Percentiles rank a stretch among this genome's conserved stretches.
Evolutionary conservation across 1,140 invertebrate species (phyloP).

Genomic region (Aphelenchoides fujianensis): DNA sequence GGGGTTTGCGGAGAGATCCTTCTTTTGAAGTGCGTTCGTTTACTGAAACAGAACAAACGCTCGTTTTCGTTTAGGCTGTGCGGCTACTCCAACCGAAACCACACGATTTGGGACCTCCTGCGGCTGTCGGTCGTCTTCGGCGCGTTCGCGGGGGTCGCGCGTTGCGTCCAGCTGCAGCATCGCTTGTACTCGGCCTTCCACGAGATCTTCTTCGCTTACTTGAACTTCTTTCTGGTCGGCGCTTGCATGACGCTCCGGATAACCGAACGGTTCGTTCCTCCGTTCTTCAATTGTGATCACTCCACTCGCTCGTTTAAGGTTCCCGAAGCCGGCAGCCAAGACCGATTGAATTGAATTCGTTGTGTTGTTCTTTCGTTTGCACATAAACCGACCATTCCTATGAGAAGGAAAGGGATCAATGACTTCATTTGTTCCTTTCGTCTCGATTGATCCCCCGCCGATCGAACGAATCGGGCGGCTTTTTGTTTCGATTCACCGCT

Average conservation of each 20-base stretch:
- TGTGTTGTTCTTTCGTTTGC: too few relatives aligned
- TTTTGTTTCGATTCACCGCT: too few relatives aligned
- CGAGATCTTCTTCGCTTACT: constrained; percentile 43
- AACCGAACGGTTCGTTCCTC: constrained; percentile 17
- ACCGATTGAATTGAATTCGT: too few relatives aligned
- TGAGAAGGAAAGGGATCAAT: too few relatives aligned
- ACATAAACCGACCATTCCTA: too few relatives aligned
- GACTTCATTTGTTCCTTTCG: background rate
- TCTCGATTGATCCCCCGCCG: background rate
- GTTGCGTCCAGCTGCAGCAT: constrained; percentile 40
- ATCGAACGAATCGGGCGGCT: background rate
- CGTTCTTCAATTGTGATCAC: background rate
- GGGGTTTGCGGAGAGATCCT: constrained; percentile 9
- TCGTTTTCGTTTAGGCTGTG: constrained; percentile 19
- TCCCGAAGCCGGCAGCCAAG: background rate
- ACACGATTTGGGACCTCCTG: constrained; percentile 39
- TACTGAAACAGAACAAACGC: background rate
- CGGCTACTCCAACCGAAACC: constrained; percentile 21
- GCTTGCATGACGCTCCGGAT: constrained; percentile 36
- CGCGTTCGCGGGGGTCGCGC: constrained; percentile 26
- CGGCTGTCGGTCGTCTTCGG: constrained; percentile 30
- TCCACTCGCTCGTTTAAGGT: background rate
- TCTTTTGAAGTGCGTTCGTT: constrained; percentile 31
- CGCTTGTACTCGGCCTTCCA: constrained; percentile 40
- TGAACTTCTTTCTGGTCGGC: constrained; percentile 42